Evolutionary conservation across 2,888 invertebrate genomes (phyloP).

Genomic region (Synanthedon myopaeformis): DNA sequence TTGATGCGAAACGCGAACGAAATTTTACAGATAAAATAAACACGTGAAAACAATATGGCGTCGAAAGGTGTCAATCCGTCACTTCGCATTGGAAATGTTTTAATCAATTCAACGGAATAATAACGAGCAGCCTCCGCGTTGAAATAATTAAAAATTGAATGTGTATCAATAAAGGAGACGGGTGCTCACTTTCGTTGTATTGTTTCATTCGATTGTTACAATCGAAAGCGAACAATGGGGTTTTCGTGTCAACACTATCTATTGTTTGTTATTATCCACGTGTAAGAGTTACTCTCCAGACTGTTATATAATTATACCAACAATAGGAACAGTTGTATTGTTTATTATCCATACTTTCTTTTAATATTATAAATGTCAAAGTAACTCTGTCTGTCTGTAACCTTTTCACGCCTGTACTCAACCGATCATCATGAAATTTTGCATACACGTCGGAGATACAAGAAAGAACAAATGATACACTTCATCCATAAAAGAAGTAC

Average conservation of each 20-base stretch:
- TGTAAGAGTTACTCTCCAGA: background rate
- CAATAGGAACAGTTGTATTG: too few species aligned
- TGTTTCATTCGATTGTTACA: background rate
- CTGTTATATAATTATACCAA: too few species aligned
- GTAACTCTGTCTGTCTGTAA: too few species aligned
- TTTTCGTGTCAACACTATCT: background rate
- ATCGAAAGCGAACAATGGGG: background rate
- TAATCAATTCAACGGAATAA: background rate
- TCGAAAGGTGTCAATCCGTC: background rate
- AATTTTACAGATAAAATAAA: background rate
- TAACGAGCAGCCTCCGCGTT: background rate
- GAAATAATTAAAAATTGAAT: constrained; percentile 4
- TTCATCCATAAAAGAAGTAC: too few species aligned
- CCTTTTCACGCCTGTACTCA: too few species aligned
- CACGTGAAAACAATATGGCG: background rate
- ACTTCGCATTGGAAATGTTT: background rate
- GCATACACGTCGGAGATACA: too few species aligned
- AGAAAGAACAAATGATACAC: too few species aligned
- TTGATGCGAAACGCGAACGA: too few species aligned
- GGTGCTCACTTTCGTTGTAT: background rate
- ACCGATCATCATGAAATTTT: too few species aligned
- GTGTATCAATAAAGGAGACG: constrained; percentile 2
- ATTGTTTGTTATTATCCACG: background rate
- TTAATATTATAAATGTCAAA: too few species aligned
- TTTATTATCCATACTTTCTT: too few species aligned